phyloP scores from a whole-genome alignment of 1,140 invertebrate genomes.

The Popillia japonica region DNA sequence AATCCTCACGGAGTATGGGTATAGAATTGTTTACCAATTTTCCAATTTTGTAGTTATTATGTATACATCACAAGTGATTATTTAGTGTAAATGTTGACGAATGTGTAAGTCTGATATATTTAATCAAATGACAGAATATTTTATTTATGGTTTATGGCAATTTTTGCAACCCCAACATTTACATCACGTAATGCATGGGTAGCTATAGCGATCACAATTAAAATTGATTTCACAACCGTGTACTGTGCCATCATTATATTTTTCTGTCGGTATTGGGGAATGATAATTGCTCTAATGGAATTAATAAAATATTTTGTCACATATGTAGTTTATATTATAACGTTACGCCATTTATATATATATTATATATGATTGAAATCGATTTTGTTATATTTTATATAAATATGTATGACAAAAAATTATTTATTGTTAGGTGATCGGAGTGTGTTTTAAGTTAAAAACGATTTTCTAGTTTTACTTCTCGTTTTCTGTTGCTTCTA shows the following conservation, averaged over 20 bases:
- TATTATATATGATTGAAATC: slow-evolving; percentile 5
- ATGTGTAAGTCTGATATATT: slow-evolving; percentile 32
- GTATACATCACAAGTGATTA: slow-evolving; percentile 22
- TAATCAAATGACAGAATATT: neutral
- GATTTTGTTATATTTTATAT: neutral
- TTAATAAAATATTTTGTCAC: neutral
- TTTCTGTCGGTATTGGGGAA: too few relatives aligned
- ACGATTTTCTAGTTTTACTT: slow-evolving; percentile 18
- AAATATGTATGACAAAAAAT: slow-evolving; percentile 20
- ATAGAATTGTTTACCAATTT: slow-evolving; percentile 30
- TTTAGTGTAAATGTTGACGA: slow-evolving; percentile 25
- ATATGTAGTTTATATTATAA: slow-evolving; percentile 2
- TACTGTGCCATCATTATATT: too few relatives aligned
- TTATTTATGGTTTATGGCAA: neutral
- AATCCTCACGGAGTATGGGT: slow-evolving; percentile 97
- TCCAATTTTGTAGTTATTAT: neutral
- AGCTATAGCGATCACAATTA: too few relatives aligned
- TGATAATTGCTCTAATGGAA: neutral
- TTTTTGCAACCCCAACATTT: neutral
- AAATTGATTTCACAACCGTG: too few relatives aligned
- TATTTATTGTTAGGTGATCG: slow-evolving; percentile 49
- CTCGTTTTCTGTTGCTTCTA: neutral
- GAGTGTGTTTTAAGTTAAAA: slow-evolving; percentile 37
- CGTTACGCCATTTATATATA: slow-evolving; percentile 28
- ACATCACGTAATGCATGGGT: neutral